Evolutionary conservation across 2,888 invertebrate genomes (phyloP).

Genomic region (Drosophila aldrichi): DNA sequence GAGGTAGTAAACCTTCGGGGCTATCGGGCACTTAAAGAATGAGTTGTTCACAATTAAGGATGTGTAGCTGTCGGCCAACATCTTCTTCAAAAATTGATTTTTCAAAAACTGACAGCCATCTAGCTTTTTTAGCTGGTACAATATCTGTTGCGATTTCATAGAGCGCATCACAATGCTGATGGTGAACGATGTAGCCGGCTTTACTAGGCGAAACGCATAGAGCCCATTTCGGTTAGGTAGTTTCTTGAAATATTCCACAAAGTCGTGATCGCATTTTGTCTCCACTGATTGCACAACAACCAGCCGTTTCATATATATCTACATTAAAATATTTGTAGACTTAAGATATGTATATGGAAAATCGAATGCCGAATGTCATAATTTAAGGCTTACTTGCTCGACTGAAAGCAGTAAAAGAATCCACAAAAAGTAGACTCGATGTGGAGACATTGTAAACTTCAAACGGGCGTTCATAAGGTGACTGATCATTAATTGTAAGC

Average conservation of each 20-base stretch:
- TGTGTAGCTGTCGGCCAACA: slow-evolving; percentile 8
- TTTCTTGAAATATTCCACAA: slow-evolving; percentile 34
- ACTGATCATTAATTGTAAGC: background rate
- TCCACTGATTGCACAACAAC: slow-evolving; percentile 10
- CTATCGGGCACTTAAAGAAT: slow-evolving; percentile 33
- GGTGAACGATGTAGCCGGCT: slow-evolving; percentile 5
- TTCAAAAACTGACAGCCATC: slow-evolving; percentile 46
- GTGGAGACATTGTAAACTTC: background rate
- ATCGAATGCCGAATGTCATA: too few species aligned
- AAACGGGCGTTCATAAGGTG: background rate
- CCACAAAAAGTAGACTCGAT: too few species aligned
- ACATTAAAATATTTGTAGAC: background rate
- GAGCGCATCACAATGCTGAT: slow-evolving; percentile 21
- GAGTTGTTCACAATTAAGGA: slow-evolving; percentile 28
- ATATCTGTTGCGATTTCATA: slow-evolving; percentile 3
- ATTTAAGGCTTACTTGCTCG: slow-evolving; percentile 2
- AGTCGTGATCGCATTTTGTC: slow-evolving; percentile 38
- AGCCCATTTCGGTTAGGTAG: background rate
- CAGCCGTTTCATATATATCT: slow-evolving; percentile 12
- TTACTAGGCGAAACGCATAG: slow-evolving; percentile 31
- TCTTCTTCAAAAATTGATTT: slow-evolving; percentile 33
- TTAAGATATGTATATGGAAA: background rate
- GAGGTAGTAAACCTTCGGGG: slow-evolving; percentile 32
- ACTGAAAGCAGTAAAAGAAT: background rate
- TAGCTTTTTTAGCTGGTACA: slow-evolving; percentile 27